phyloP scores from a whole-genome alignment of 2,113 vertebrate species.

The Pandion haliaetus region DNA sequence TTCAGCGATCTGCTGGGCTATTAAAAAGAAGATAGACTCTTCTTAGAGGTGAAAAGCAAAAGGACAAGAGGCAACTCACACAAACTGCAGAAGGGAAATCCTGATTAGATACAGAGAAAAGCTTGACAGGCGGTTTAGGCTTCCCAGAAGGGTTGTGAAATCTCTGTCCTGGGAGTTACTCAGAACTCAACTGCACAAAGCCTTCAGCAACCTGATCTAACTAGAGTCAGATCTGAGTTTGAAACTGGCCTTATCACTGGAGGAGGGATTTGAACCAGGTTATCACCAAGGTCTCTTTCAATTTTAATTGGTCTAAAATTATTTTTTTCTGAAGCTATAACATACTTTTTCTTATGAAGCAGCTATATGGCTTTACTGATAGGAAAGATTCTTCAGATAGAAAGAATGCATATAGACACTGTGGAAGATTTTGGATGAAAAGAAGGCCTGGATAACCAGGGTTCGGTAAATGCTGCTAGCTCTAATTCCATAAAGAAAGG shows the following conservation, averaged over 20 bases:
- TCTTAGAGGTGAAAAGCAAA: background rate
- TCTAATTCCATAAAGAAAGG: background rate
- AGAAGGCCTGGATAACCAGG: background rate
- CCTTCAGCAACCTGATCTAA: background rate
- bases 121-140: background rate
- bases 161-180: background rate
- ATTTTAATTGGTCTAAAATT: background rate
- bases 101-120: background rate
- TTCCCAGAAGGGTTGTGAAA: background rate
- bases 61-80: background rate
- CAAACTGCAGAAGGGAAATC: background rate
- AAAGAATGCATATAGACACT: background rate
- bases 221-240: background rate
- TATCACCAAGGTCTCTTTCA: background rate
- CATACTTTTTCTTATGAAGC: background rate
- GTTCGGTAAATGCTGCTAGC: background rate
- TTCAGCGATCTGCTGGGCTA: background rate
- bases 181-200: background rate
- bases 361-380: background rate
- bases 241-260: background rate
- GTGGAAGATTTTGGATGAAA: background rate
- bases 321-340: background rate
- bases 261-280: background rate
- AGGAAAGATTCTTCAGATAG: background rate
- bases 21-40: background rate